Percentiles rank a stretch among this genome's conserved stretches.
These are phyloP conservation scores for Monochamus alternatus DNA, from an alignment of 2,888 invertebrate genomes.

Conservation along the genomic window DNA sequence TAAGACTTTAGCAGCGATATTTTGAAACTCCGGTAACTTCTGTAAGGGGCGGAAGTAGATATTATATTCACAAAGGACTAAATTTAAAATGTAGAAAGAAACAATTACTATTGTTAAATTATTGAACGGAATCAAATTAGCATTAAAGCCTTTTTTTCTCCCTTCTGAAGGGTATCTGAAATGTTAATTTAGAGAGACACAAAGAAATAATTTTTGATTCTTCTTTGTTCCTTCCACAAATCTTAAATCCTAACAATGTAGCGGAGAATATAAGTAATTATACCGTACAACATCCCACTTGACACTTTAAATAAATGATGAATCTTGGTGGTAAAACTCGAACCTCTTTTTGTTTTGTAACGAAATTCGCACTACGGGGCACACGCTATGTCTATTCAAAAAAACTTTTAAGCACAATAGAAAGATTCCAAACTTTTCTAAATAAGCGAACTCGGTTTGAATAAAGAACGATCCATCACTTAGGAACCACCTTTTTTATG, in stretches of 20 bases:
- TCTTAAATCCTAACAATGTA: constrained; percentile 1
- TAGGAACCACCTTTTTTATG: neutral
- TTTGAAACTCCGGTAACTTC: too few relatives aligned
- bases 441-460: constrained; percentile 9
- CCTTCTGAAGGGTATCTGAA: neutral
- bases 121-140: neutral
- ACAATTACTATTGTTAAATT: neutral
- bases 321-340: constrained; percentile 6
- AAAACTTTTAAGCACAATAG: constrained; percentile 8
- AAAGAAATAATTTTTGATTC: constrained; percentile 4
- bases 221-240: constrained; percentile 6
- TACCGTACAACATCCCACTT: neutral
- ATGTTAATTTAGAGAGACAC: neutral
- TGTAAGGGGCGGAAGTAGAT: too few relatives aligned
- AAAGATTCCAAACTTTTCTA: constrained; percentile 3
- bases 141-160: neutral
- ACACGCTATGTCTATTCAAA: constrained; percentile 3
- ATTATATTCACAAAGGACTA: too few relatives aligned
- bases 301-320: constrained; percentile 24
- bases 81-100: neutral
- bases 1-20: too few relatives aligned
- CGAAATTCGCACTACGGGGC: constrained; percentile 1
- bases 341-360: constrained; percentile 1
- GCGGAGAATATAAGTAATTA: constrained; percentile 5
- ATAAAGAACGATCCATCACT: constrained; percentile 25